These are phyloP conservation scores for Pelusios castaneus DNA, from an alignment of 2,113 vertebrate species.

Conservation along the genomic window DNA sequence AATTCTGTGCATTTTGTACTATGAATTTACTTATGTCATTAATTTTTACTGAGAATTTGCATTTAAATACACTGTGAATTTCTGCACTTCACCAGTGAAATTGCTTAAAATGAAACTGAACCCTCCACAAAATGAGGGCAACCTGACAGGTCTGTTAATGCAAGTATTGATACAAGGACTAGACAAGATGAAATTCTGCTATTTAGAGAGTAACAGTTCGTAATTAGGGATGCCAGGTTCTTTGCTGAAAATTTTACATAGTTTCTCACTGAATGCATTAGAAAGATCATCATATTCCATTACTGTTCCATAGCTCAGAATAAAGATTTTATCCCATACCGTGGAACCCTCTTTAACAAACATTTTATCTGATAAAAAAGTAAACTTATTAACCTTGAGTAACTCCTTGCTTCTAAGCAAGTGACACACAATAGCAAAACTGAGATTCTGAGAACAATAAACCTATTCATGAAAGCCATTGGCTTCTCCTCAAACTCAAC, in stretches of 20 bases:
- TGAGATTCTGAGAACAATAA: not conserved
- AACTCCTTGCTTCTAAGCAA: slow-evolving; percentile 20
- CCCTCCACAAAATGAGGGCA: slow-evolving; percentile 46
- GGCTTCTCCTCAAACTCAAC: not conserved
- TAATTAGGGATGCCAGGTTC: slow-evolving; percentile 52
- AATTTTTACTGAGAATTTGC: slow-evolving; percentile 62
- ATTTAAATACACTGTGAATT: slow-evolving; percentile 57
- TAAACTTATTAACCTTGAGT: slow-evolving; percentile 39
- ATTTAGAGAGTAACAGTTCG: slow-evolving; percentile 43
- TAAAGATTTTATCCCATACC: slow-evolving; percentile 54
- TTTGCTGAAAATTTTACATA: slow-evolving; percentile 64
- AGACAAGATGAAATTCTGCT: slow-evolving; percentile 65
- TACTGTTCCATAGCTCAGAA: slow-evolving; percentile 39
- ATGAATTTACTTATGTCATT: not conserved
- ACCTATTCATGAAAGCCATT: not conserved
- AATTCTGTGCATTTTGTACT: not conserved
- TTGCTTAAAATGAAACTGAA: slow-evolving; percentile 73
- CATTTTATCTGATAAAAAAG: slow-evolving; percentile 19
- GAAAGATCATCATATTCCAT: slow-evolving; percentile 51
- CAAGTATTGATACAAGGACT: slow-evolving; percentile 57
- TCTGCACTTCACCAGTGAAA: slow-evolving; percentile 48
- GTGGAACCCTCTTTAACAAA: slow-evolving; percentile 44
- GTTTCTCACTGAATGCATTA: slow-evolving; percentile 44
- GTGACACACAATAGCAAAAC: not conserved
- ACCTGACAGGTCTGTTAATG: slow-evolving; percentile 70